Conservation (phyloP, 1,140 invertebrate genomes). For the Drosophila orena region DNA sequence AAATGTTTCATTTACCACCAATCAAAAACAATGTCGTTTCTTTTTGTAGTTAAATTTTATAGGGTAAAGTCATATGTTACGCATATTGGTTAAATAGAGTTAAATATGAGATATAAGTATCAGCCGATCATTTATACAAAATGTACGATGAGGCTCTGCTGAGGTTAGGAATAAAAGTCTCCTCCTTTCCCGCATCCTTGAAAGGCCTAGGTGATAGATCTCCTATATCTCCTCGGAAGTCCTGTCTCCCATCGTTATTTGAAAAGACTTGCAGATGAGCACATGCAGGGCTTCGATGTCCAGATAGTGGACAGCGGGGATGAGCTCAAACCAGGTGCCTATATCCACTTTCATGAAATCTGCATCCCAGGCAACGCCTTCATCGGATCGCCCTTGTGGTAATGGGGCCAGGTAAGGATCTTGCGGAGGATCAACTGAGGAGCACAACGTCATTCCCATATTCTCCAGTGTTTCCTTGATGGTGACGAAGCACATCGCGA, state of each 20-base stretch:
- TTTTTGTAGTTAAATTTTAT: no score
- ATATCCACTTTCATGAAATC: constrained; percentile 99
- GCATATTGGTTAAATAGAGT: no score
- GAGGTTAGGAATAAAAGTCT: no score
- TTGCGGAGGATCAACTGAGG: no score
- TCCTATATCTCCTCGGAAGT: constrained; percentile 99
- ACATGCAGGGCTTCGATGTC: constrained; percentile 99
- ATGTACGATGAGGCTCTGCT: no score
- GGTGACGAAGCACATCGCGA: constrained; percentile 98
- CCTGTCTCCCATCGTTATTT: constrained; percentile 99
- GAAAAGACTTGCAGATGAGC: constrained; percentile 99
- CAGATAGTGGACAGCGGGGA: constrained; percentile 98
- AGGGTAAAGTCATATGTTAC: no score
- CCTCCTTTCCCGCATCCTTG: no score
- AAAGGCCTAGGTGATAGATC: constrained; percentile 86
- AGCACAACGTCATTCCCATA: no score
- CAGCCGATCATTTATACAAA: no score
- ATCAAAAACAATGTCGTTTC: constrained; percentile 25
- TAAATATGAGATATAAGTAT: no score
- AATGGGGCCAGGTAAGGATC: constrained; percentile 97
- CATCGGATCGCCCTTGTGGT: constrained; percentile 98
- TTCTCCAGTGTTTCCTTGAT: no score
- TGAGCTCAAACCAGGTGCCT: constrained; percentile 98
- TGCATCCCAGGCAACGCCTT: constrained; percentile 98
- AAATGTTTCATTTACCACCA: constrained; percentile 22